Evolutionary conservation across 2,888 invertebrate genomes (phyloP), one percentile per base, ranked within the genome.

Genomic region (Barypeithes pellucidus): DNA sequence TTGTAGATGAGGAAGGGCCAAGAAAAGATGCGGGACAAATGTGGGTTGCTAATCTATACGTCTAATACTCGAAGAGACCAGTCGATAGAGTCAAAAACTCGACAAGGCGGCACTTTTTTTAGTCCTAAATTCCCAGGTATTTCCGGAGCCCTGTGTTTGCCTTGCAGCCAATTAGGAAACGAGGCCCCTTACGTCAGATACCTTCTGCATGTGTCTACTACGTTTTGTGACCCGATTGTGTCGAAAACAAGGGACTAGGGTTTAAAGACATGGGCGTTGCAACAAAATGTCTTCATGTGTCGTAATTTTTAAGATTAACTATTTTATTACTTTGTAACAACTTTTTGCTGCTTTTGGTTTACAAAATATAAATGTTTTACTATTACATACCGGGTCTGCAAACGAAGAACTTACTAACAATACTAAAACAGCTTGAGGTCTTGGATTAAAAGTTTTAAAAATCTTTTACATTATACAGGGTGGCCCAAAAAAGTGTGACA

Each of bases 101-200:
- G 39, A 66, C 54, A 39, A 54, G 65, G 41, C 52, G 65, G 65
- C 54, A 41, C 54, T 66, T 66, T n/a, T 66, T 66, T 66, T 39
- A 41, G 65, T 68, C 36, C 61, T 52, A 68, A 59, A 52, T 61
- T 61, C 61, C 68, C 68, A 61, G 68, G 68, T 61, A 68, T 68
- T 68, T 68, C 68, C 68, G 68, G 68, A 29, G 41, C 68, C 68
- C 39, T 50, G 68, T 68, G 68, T 68, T 68, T 68, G 68, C 68
- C 68, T 68, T 68, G 22, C 68, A 68, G 61, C 61, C 68, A 68
- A 68, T 68, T 68, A 68, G 61, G 52, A 68, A 68, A 57, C 59
- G 47, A 59, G 59, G 59, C 45, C 59, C 59, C 47, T 59, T 59
- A 24, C 47, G 59, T 67, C 67, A 45, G 67, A 67, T 67, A 67